Evolutionary conservation across 2,113 vertebrate species (phyloP).

Genomic region (Amazona guildingii): DNA sequence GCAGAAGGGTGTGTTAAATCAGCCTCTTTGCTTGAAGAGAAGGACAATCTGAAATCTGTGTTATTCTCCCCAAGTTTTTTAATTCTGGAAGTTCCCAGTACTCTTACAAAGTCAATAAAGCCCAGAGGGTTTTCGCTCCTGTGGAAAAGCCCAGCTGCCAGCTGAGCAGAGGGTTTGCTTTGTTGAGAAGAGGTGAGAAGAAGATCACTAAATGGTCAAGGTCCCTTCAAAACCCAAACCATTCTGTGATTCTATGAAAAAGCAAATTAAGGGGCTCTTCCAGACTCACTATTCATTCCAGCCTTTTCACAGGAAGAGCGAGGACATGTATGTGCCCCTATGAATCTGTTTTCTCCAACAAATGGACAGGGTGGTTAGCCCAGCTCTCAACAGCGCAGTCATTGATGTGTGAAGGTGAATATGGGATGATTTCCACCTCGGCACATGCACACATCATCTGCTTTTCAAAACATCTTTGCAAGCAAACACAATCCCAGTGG

Average conservation of each 20-base stretch:
- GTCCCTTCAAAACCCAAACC: background rate
- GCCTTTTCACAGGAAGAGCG: background rate
- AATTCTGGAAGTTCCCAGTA: background rate
- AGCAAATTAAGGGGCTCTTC: background rate
- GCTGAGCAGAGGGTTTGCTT: background rate
- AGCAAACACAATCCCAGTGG: background rate
- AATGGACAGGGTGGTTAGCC: too few species aligned
- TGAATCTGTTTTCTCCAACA: background rate
- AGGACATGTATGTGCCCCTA: accelerated
- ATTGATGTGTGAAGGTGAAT: accelerated
- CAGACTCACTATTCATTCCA: background rate
- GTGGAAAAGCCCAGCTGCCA: background rate
- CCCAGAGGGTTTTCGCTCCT: background rate
- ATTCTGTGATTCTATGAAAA: background rate
- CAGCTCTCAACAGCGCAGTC: background rate
- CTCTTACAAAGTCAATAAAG: background rate
- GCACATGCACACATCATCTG: too few species aligned
- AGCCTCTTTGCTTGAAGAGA: background rate
- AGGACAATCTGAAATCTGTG: background rate
- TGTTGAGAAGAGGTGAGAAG: background rate
- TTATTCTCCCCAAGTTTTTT: background rate
- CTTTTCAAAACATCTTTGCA: background rate
- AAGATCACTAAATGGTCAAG: background rate
- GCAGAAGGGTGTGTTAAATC: background rate
- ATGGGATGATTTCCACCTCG: background rate